Evolutionary conservation across 1,140 invertebrate genomes (phyloP).

Genomic region (Sycobia sp.): DNA sequence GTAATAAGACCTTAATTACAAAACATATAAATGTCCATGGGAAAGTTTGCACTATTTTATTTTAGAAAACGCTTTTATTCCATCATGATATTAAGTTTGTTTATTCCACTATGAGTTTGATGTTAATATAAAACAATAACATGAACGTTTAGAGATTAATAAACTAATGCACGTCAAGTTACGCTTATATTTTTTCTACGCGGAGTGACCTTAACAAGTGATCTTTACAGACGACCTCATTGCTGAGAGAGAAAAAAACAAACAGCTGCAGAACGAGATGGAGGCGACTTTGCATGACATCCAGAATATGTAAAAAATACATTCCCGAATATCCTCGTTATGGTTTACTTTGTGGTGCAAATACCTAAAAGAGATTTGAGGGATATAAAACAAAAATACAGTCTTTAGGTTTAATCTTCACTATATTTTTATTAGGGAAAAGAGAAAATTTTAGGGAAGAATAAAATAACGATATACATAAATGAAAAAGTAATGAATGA

Average conservation of each 20-base stretch:
- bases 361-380: constrained; percentile 34
- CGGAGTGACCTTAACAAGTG: constrained; percentile 55
- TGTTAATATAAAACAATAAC: too few relatives aligned
- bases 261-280: constrained; percentile 96
- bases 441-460: not conserved
- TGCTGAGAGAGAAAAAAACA: constrained; percentile 94
- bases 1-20: too few relatives aligned
- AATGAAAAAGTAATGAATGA: not conserved
- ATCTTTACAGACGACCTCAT: constrained; percentile 91
- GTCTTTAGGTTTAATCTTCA: constrained; percentile 16
- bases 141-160: constrained; percentile 28
- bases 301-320: constrained; percentile 93
- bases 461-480: not conserved
- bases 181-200: constrained; percentile 26
- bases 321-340: constrained; percentile 31
- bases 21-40: too few relatives aligned
- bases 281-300: constrained; percentile 98
- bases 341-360: constrained; percentile 49
- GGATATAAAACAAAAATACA: constrained; percentile 30
- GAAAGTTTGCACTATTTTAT: too few relatives aligned
- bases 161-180: constrained; percentile 19
- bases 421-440: constrained; percentile 11
- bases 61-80: too few relatives aligned
- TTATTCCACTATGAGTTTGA: too few relatives aligned
- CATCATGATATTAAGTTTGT: too few relatives aligned